These are phyloP conservation scores for Porites lobata DNA, from an alignment of 92 coral and sea anemone species.

Conservation along the genomic window DNA sequence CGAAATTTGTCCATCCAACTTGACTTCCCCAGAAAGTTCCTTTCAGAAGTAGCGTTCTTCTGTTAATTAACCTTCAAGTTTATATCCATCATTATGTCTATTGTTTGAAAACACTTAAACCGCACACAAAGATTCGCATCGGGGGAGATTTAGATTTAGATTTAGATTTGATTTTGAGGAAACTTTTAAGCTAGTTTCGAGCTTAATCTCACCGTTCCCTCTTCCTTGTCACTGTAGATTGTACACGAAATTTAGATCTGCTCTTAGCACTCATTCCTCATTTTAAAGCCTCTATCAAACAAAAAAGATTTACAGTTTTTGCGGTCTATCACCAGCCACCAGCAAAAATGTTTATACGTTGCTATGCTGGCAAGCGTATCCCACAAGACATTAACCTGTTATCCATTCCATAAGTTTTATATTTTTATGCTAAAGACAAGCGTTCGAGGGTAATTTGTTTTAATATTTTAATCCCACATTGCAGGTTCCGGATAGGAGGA, in stretches of 20 bases:
- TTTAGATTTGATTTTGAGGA: not conserved
- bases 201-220: not conserved
- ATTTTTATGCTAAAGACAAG: not conserved
- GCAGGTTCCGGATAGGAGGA: not conserved
- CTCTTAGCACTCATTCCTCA: not conserved
- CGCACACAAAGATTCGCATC: constrained; percentile 14
- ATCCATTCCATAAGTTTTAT: not conserved
- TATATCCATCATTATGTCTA: not conserved
- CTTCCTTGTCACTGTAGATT: not conserved
- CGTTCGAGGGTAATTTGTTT: not conserved
- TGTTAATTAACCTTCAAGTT: constrained; percentile 13
- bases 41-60: not conserved
- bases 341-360: constrained; percentile 15
- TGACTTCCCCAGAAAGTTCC: not conserved
- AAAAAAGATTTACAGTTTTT: not conserved
- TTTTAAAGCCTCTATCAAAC: not conserved
- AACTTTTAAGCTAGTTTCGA: not conserved
- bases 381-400: not conserved
- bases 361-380: constrained; percentile 1
- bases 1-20: not conserved
- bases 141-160: not conserved
- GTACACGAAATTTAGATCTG: not conserved
- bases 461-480: constrained; percentile 2
- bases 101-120: constrained; percentile 29
- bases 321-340: constrained; percentile 5